Evolutionary conservation across 2,113 vertebrate genomes (phyloP).

Genomic region (Jacana jacana): DNA sequence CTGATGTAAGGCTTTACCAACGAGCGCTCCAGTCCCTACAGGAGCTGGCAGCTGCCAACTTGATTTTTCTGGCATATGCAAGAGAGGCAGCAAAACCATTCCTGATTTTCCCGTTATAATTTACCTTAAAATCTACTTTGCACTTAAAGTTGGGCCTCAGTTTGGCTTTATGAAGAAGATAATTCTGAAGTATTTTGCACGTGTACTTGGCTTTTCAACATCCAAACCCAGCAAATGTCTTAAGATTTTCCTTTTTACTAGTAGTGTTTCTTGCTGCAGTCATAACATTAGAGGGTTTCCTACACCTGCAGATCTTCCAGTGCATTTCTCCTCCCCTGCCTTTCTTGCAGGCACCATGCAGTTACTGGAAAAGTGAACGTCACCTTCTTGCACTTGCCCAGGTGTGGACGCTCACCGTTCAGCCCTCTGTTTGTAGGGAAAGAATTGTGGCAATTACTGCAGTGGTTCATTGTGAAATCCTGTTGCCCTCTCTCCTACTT

Average conservation of each 20-base stretch:
- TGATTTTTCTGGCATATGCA: neutral
- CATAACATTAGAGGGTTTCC: neutral
- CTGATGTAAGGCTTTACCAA: neutral
- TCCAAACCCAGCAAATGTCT: neutral
- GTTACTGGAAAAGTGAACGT: neutral
- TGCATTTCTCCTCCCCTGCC: neutral
- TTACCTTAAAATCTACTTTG: neutral
- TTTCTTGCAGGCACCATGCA: neutral
- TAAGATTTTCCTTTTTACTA: neutral
- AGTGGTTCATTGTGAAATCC: conserved; percentile 28
- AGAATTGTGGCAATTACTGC: neutral
- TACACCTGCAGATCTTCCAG: neutral
- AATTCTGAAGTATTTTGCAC: neutral
- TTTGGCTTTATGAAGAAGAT: neutral
- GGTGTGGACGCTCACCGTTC: neutral
- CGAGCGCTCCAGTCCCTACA: neutral
- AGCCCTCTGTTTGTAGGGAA: neutral
- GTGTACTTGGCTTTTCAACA: neutral
- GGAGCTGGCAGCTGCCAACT: neutral
- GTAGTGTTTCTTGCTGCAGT: neutral
- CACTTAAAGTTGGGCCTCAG: neutral
- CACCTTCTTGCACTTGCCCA: neutral
- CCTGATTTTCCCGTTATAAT: neutral
- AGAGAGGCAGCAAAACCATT: neutral
- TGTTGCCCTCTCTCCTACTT: neutral